phyloP scores from a whole-genome alignment of 1,140 invertebrate species.

The Atta cephalotes region DNA sequence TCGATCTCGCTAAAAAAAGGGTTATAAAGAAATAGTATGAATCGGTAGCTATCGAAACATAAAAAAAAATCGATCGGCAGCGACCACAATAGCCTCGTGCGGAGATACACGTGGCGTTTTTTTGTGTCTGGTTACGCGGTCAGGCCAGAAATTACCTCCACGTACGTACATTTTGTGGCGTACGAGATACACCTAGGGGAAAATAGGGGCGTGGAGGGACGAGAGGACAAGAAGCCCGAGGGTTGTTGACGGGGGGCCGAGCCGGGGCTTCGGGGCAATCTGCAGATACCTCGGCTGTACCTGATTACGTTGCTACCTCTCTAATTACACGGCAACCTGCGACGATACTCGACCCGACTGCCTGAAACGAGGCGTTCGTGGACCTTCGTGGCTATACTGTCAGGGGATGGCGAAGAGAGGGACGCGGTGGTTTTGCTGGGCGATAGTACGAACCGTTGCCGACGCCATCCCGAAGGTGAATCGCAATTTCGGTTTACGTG shows the following conservation, averaged over 20 bases:
- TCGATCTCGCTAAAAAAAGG: neutral
- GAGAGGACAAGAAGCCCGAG: conserved; percentile 8
- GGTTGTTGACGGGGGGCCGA: conserved; percentile 25
- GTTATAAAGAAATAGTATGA: neutral
- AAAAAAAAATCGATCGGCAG: conserved; percentile 1
- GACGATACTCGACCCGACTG: conserved; percentile 78
- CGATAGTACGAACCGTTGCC: conserved; percentile 17
- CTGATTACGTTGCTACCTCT: conserved; percentile 81
- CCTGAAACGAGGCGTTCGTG: conserved; percentile 63
- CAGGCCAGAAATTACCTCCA: conserved; percentile 30
- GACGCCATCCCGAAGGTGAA: neutral
- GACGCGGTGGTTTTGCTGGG: neutral
- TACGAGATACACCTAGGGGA: neutral
- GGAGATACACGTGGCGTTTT: conserved; percentile 31
- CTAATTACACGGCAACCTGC: conserved; percentile 80
- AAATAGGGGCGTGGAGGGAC: too few species aligned
- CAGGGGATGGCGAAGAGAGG: neutral
- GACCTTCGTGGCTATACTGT: conserved; percentile 28
- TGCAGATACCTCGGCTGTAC: conserved; percentile 79
- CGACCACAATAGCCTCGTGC: conserved; percentile 21
- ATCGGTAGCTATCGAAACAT: conserved; percentile 6
- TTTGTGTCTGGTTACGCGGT: conserved; percentile 37
- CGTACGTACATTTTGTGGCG: conserved; percentile 38
- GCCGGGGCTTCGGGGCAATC: conserved; percentile 73
- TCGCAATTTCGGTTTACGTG: conserved; percentile 34